phyloP scores from a whole-genome alignment of 1,140 invertebrate species.

The Drosophila micromelanica region DNA sequence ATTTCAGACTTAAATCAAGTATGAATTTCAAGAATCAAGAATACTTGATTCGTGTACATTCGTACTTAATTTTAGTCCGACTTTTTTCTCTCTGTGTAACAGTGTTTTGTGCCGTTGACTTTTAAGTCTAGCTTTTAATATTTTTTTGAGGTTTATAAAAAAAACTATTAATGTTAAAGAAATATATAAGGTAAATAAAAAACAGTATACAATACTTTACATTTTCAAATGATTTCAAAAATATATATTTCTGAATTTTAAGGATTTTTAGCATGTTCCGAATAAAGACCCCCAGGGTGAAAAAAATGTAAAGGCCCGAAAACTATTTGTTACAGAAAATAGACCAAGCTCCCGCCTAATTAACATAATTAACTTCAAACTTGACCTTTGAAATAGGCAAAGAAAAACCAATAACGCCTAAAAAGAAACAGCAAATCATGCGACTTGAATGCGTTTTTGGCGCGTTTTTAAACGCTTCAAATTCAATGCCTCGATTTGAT shows the following conservation, averaged over 20 bases:
- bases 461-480: constrained; percentile 38
- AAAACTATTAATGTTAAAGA: background rate
- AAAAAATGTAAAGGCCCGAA: background rate
- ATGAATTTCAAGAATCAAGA: no score
- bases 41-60: no score
- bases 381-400: constrained; percentile 42
- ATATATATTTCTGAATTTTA: no score
- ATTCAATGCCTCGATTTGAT: constrained; percentile 61
- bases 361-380: constrained; percentile 10
- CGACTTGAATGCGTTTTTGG: constrained; percentile 37
- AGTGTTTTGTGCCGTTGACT: background rate
- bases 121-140: background rate
- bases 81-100: no score
- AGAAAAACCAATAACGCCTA: constrained; percentile 10
- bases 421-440: constrained; percentile 32
- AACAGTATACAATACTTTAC: background rate
- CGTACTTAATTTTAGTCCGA: no score
- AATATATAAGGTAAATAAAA: background rate
- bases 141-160: background rate
- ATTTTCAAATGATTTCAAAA: no score
- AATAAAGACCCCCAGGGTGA: background rate
- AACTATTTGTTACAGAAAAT: background rate
- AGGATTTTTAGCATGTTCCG: no score
- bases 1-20: no score
- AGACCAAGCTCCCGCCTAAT: constrained; percentile 8